Conservation (phyloP, 2,888 invertebrate genomes). For the Drosophila silvestris region DNA sequence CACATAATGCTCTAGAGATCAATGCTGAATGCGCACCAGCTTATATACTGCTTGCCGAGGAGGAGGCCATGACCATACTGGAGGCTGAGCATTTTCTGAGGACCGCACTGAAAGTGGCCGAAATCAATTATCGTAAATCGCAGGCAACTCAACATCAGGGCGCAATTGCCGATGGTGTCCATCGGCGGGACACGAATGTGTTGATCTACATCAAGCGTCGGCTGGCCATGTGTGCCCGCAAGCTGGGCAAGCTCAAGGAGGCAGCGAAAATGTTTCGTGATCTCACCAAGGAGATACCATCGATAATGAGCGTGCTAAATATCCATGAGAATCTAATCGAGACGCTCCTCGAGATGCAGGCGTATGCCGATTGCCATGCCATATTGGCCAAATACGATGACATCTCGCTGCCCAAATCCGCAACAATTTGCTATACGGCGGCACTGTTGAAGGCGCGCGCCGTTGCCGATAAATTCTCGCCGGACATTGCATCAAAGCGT, state of each 20-base stretch:
- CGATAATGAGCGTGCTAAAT: conserved; percentile 96
- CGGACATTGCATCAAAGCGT: conserved; percentile 93
- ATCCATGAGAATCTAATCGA: conserved; percentile 99
- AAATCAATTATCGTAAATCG: conserved; percentile 91
- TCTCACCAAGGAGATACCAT: conserved; percentile 97
- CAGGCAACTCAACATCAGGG: conserved; percentile 93
- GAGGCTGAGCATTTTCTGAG: conserved; percentile 94
- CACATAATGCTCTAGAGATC: conserved; percentile 93
- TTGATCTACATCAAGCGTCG: conserved; percentile 97
- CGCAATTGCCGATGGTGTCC: conserved; percentile 90
- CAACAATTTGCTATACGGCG: conserved; percentile 97
- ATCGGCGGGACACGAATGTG: conserved; percentile 96
- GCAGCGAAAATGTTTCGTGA: conserved; percentile 98
- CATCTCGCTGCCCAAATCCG: conserved; percentile 96
- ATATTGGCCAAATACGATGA: conserved; percentile 96
- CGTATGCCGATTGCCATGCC: conserved; percentile 98
- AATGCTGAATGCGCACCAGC: conserved; percentile 98
- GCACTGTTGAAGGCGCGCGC: conserved; percentile 96
- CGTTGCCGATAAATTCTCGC: conserved; percentile 95
- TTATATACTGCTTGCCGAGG: conserved; percentile 97
- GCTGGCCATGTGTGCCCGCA: conserved; percentile 98
- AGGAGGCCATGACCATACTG: conserved; percentile 96
- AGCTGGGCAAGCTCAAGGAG: conserved; percentile 96
- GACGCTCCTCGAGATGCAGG: conserved; percentile 96
- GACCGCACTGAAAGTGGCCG: conserved; percentile 93